Evolutionary conservation across 2,888 invertebrate genomes (phyloP), one percentile per base, ranked within the genome.

Genomic region (Sclerodermus sp.): DNA sequence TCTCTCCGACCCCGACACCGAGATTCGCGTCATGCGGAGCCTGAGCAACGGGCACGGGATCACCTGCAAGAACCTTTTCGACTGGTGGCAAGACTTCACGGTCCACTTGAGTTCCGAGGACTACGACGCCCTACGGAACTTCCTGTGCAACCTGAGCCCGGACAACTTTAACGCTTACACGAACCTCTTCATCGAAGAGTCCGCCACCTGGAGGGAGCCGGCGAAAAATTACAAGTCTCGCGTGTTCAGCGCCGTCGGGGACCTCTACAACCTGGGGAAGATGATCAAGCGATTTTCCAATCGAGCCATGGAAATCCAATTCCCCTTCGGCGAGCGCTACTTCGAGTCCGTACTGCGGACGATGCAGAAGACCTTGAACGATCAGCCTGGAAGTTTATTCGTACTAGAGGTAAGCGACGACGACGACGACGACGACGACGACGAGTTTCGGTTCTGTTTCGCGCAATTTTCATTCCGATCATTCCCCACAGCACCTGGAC

Each of bases 301-400:
- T 0, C 54, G 54, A 1, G 71, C 71, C 39, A 58, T 74, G 0
- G 68, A 74, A 0, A 75, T 82, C 37, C 60, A 80, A 1, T 79
- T 79, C 50, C 78, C 82, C 8, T 23, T 5, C 23, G 8, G 23
- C 8, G 23, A 5, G 3, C 4, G 8, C 3, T 23, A 23, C 8
- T 23, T 23, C 8, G 4, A 23, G 3, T n/a, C n/a, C 23, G 3
- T 8, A 23, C 23, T 23, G 23, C 23, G 23, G 3, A 23, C 4
- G 3, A 23, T 23, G 23, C 8, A 5, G 23, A 8, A 23, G 23
- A 23, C 4, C 23, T 23, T 23, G 23, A 23, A 8, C 23, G 8
- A 23, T 8, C 23, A 23, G 8, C 3, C 23, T 23, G 23, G 23
- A 23, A 8, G 3, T 23, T 23, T 23, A 23, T 23, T 23, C 8